These are phyloP conservation scores for Azorinus chamasolen DNA, from an alignment of 2,888 invertebrate species.

Conservation along the genomic window DNA sequence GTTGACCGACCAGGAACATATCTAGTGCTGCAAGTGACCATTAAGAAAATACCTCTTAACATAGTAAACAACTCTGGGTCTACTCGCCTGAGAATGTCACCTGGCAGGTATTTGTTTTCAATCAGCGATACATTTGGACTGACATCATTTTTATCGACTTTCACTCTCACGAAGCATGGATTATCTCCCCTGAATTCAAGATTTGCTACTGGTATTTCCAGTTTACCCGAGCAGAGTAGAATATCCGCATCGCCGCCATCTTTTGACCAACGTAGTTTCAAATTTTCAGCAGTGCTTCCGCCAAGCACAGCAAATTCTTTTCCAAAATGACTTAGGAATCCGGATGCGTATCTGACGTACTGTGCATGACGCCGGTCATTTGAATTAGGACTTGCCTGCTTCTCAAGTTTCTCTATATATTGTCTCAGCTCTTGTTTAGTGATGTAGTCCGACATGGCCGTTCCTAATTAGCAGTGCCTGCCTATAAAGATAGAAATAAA, in stretches of 20 bases:
- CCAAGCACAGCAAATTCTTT: conserved; percentile 40
- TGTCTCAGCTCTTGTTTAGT: background rate
- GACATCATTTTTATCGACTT: conserved; percentile 18
- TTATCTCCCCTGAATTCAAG: conserved; percentile 47
- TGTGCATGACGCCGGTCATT: conserved; percentile 37
- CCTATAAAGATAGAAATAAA: too few species aligned
- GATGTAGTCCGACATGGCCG: too few species aligned
- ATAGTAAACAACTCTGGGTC: conserved; percentile 50
- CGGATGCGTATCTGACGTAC: conserved; percentile 42
- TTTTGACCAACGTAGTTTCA: conserved; percentile 48
- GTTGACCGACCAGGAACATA: conserved; percentile 30
- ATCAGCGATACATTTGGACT: conserved; percentile 12
- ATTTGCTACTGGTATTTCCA: conserved; percentile 46
- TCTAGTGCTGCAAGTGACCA: conserved; percentile 24
- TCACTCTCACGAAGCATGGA: conserved; percentile 59
- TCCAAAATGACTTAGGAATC: conserved; percentile 44
- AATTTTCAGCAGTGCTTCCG: conserved; percentile 61
- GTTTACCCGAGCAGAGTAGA: conserved; percentile 49
- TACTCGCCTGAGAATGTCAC: conserved; percentile 30
- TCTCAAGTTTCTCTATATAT: conserved; percentile 17
- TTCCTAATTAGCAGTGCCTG: too few species aligned
- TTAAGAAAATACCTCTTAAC: conserved; percentile 34
- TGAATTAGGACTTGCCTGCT: conserved; percentile 27
- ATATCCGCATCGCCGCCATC: conserved; percentile 66
- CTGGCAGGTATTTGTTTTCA: conserved; percentile 33